Percentiles rank a stretch among this genome's conserved stretches.
These are phyloP conservation scores for Hydrolagus affinis DNA, from an alignment of 2,113 vertebrate species.

Conservation along the genomic window DNA sequence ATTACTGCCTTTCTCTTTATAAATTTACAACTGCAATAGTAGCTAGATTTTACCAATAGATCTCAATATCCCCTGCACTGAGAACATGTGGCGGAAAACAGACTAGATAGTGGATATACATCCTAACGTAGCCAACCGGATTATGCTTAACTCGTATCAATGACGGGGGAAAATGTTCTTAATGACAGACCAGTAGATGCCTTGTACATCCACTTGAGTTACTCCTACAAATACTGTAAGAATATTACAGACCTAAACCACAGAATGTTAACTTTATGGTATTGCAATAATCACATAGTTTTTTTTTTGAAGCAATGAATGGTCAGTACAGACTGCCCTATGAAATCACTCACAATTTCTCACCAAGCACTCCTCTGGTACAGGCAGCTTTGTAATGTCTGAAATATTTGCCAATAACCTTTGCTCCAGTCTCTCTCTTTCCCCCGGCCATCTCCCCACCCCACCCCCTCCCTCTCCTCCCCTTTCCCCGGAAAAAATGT, in stretches of 20 bases:
- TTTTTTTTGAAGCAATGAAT: not conserved
- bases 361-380: not conserved
- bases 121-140: not conserved
- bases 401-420: constrained; percentile 20
- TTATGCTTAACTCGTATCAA: not conserved
- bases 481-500: constrained; percentile 22
- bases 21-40: not conserved
- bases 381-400: constrained; percentile 22
- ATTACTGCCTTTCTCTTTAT: not conserved
- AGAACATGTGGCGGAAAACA: not conserved
- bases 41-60: constrained; percentile 3
- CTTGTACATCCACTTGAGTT: not conserved
- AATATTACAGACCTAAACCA: not conserved
- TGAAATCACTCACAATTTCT: not conserved
- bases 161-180: not conserved
- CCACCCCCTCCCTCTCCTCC: too few species aligned
- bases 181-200: not conserved
- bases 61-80: constrained; percentile 11
- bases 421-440: not conserved
- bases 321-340: constrained; percentile 2
- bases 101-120: not conserved
- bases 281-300: constrained; percentile 9
- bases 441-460: not conserved
- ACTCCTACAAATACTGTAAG: not conserved
- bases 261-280: not conserved